Conservation (phyloP, 2,797 vertebrate species). For the Fringilla coelebs region DNA sequence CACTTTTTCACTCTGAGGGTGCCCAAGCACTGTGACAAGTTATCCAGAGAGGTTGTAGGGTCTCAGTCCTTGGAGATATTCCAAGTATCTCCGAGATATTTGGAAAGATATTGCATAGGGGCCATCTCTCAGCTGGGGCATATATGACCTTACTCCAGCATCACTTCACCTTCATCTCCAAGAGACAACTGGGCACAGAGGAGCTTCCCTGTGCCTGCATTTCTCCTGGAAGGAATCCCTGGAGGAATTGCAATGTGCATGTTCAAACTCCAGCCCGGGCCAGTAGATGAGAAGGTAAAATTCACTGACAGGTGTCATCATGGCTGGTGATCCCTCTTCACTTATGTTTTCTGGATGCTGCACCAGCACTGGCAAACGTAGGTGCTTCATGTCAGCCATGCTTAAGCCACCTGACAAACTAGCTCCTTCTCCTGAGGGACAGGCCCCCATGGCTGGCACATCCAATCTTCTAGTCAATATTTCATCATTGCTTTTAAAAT, state of each 20-base stretch:
- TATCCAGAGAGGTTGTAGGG: neutral
- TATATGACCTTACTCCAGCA: neutral
- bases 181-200: neutral
- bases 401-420: neutral
- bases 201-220: neutral
- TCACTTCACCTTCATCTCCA: neutral
- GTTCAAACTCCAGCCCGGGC: neutral
- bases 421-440: neutral
- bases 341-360: neutral
- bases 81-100: neutral
- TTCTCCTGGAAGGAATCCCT: neutral
- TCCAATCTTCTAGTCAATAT: neutral
- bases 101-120: neutral
- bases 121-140: neutral
- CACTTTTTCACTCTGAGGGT: neutral
- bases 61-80: neutral
- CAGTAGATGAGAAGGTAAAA: neutral
- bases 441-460: neutral
- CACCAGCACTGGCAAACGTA: rapidly evolving
- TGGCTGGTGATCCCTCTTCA: neutral
- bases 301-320: rapidly evolving
- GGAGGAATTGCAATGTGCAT: neutral
- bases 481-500: neutral
- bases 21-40: neutral
- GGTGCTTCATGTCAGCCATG: neutral